Conservation (phyloP, 30 jellyfish, hydroid and myxozoan species). For the Chrysaora quinquecirrha region DNA sequence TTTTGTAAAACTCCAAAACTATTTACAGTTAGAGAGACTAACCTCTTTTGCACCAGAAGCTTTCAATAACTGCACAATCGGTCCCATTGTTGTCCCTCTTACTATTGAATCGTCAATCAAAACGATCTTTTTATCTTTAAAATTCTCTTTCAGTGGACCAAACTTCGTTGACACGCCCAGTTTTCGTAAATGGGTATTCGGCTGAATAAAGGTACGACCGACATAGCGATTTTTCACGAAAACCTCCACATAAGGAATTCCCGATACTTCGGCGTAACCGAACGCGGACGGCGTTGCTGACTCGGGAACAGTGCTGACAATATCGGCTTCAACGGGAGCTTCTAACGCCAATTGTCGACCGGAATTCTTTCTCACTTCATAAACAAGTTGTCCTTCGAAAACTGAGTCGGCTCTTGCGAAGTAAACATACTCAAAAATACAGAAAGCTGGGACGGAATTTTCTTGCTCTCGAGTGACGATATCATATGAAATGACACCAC, state of each 20-base stretch:
- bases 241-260: conserved; percentile 87
- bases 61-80: conserved; percentile 69
- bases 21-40: too few relatives aligned
- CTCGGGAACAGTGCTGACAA: conserved; percentile 95
- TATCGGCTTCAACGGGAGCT: conserved; percentile 88
- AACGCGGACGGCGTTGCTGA: conserved; percentile 95
- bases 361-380: conserved; percentile 81
- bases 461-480: conserved; percentile 52
- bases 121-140: conserved; percentile 76
- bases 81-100: conserved; percentile 94
- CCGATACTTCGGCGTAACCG: conserved; percentile 85
- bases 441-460: conserved; percentile 70
- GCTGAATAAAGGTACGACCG: conserved; percentile 95
- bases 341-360: conserved; percentile 92
- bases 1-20: too few relatives aligned
- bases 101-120: conserved; percentile 91
- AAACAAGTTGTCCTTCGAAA: conserved; percentile 87
- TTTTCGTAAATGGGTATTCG: conserved; percentile 72
- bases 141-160: conserved; percentile 80
- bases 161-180: conserved; percentile 87
- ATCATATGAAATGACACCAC: conserved; percentile 64
- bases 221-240: conserved; percentile 91
- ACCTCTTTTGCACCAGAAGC: conserved; percentile 97
- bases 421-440: conserved; percentile 95
- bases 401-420: conserved; percentile 91